Base-by-base conservation (phyloP, 2,888 invertebrate genomes). In the Osmoderma eremita region DNA sequence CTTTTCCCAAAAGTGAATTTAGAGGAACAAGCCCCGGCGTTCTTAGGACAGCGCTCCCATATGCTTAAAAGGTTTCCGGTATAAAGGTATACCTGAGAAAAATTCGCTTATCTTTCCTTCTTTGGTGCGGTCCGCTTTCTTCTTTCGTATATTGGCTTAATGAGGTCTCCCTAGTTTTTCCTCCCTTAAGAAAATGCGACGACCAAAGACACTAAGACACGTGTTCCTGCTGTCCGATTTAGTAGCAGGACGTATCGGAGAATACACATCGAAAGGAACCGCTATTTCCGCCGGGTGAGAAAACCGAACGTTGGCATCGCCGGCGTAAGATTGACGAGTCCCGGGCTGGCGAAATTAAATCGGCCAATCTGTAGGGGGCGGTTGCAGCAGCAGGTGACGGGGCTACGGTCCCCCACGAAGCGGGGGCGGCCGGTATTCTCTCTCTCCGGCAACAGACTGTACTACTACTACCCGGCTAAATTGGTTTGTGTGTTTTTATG, bases 401-500 rank as follows among this genome's bases (percentile, higher is more conserved):
- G 30, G 51, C 51, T 8, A 17, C 17, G 53, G 53, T 53, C 12
- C 15, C 12, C 15, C 18, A 17, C 18, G 48, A 48, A 48, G 48
- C 15, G 50, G 22, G 30, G 45, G 17, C 24, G 22, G 45, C 20
- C 20, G 48, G 18, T 20, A 12, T 48, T 20, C 48, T 48, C 20
- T 20, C 18, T 67, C 68, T 71, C 72, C 77, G 79, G 80, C 79
- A 79, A 79, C 80, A 81, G 80, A 80, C 81, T 80, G 80, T 81
- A 80, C 53, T 53, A 53, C 53, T 53, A 53, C 50, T 24, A 51
- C 80, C 77, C 61, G 62, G 69, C 81, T 82, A 82, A 82, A 82
- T 82, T 82, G 82, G 82, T 82, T 82, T 82, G 82, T 82, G 82
- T 82, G 82, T 82, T 82, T 82, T 82, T 82, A 82, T 82, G 82